These are phyloP conservation scores for Drosophila meridionalis DNA, from an alignment of 2,888 invertebrate genomes.

Conservation along the genomic window DNA sequence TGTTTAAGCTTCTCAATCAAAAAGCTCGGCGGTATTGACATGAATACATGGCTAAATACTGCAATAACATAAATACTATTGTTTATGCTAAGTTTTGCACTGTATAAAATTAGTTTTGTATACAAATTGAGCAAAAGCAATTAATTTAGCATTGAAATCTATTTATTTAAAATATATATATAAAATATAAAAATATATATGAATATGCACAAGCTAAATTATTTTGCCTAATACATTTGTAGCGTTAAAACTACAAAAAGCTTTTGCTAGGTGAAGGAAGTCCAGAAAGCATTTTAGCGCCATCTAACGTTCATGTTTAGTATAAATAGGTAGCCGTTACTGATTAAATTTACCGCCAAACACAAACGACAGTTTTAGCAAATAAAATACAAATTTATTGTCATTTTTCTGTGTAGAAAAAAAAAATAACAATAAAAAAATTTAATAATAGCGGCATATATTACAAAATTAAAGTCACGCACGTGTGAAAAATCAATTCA, in stretches of 20 bases:
- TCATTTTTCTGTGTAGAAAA: no score
- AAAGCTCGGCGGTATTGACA: neutral
- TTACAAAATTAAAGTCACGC: conserved; percentile 41
- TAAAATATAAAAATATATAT: neutral
- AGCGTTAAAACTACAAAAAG: neutral
- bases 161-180: neutral
- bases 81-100: neutral
- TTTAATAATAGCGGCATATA: neutral
- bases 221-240: neutral
- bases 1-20: neutral
- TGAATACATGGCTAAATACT: neutral
- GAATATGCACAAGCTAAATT: neutral
- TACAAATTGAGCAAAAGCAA: neutral
- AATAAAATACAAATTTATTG: no score
- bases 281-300: neutral
- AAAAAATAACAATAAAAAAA: no score
- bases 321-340: neutral
- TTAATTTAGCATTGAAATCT: neutral
- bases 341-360: no score
- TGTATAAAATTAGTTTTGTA: neutral
- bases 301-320: conserved; percentile 3
- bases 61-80: neutral
- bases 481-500: conserved; percentile 9
- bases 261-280: neutral
- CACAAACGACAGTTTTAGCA: no score